These are phyloP conservation scores for Drepana falcataria DNA, from an alignment of 2,888 invertebrate genomes.

Conservation along the genomic window DNA sequence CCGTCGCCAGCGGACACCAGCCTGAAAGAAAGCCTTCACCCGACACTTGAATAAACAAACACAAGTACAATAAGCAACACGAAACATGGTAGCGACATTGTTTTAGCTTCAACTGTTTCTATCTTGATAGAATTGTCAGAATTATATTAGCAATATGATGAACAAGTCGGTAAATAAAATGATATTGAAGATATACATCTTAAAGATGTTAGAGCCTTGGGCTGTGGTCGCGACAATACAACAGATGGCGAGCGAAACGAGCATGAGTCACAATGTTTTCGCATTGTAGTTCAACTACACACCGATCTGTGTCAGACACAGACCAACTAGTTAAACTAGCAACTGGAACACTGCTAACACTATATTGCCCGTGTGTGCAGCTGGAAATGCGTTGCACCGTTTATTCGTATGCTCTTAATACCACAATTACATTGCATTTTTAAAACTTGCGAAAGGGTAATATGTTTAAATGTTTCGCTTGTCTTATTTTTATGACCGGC, in stretches of 20 bases:
- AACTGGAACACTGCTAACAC: constrained; percentile 5
- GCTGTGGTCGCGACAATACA: constrained; percentile 37
- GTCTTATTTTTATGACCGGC: constrained; percentile 4
- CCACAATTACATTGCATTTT: constrained; percentile 15
- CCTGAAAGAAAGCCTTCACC: constrained; percentile 53
- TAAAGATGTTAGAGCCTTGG: constrained; percentile 20
- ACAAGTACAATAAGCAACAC: constrained; percentile 40
- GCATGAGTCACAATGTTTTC: constrained; percentile 46
- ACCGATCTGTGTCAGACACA: constrained; percentile 20
- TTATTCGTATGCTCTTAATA: constrained; percentile 15
- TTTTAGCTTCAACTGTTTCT: not conserved
- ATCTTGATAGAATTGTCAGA: not conserved
- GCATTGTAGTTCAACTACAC: constrained; percentile 21
- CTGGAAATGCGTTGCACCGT: constrained; percentile 9
- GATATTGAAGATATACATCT: constrained; percentile 10
- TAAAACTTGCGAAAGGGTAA: constrained; percentile 8
- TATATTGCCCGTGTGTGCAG: constrained; percentile 2
- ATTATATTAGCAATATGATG: not conserved
- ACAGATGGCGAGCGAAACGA: constrained; percentile 52
- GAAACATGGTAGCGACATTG: constrained; percentile 4
- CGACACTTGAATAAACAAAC: constrained; percentile 54
- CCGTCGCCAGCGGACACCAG: constrained; percentile 32
- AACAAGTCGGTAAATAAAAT: constrained; percentile 7
- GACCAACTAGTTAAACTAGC: constrained; percentile 6
- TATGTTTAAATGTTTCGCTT: not conserved